phyloP scores from a whole-genome alignment of 2,888 invertebrate species.

The Blera fallax region DNA sequence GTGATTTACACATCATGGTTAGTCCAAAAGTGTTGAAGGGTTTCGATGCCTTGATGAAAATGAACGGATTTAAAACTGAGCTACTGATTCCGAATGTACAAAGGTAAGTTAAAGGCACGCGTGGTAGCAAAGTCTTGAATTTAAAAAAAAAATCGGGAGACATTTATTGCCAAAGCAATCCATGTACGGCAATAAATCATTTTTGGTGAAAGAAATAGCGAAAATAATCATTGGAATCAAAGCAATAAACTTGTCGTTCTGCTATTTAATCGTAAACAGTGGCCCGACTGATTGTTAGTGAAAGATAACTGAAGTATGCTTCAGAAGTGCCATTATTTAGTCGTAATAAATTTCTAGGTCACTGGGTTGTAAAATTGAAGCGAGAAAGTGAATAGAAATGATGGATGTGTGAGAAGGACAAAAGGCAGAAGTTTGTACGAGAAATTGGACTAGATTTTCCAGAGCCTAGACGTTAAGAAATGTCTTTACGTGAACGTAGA shows the following conservation, averaged over 20 bases:
- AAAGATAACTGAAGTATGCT: not conserved
- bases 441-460: too few relatives aligned
- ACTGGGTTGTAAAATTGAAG: too few relatives aligned
- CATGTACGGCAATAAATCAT: not conserved
- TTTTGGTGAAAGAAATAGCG: not conserved
- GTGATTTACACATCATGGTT: conserved; percentile 84
- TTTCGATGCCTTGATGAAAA: conserved; percentile 82
- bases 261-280: not conserved
- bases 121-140: not conserved
- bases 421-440: too few relatives aligned
- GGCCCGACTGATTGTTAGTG: not conserved
- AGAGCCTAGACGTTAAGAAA: too few relatives aligned
- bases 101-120: conserved; percentile 80
- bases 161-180: not conserved
- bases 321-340: too few relatives aligned
- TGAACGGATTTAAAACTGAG: conserved; percentile 80
- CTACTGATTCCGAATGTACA: conserved; percentile 85
- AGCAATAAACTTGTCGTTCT: not conserved
- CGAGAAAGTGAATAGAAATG: too few relatives aligned
- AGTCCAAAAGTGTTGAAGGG: conserved; percentile 82
- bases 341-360: too few relatives aligned
- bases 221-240: not conserved
- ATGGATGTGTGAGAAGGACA: too few relatives aligned
- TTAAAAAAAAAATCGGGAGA: too few relatives aligned
- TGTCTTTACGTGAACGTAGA: too few relatives aligned